Evolutionary conservation across 2,888 invertebrate species (phyloP), one percentile per base, ranked within the genome.

Genomic region (Alsophila aescularia): DNA sequence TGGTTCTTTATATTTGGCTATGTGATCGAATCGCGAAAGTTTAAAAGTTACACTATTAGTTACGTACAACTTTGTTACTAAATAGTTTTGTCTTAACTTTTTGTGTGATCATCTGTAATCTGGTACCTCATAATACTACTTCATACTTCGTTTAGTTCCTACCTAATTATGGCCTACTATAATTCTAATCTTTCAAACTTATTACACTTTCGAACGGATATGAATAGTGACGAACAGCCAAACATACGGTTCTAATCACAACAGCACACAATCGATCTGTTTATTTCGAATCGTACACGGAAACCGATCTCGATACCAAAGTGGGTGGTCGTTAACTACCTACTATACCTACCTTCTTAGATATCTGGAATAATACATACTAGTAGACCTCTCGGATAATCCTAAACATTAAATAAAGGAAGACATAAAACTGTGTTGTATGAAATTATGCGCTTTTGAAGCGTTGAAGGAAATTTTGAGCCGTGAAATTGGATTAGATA

Each of bases 241-340:
- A 86, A 85, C 87, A 84, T 73, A 79, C 79, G 73, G 75, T 58
- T 73, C 85, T 90, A 90, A 90, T 88, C 80, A 88, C 88, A 84
- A 87, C 80, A 81, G 77, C 72, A 89, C 69, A 91, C 90, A 89
- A 83, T 83, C 76, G 67, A 78, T 84, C 81, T 89, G 90, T 90
- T 90, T 90, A 87, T 88, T 86, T 85, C 83, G 75, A 75, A 69
- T 70, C 74, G 71, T 79, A 82, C 78, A 75, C 77, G 81, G 86
- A 86, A 84, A 83, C 78, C 75, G 77, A 81, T 80, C 79, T 73
- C 62, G 67, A 66, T 66, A 63, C 65, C 79, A 50, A 74, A 87
- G 85, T 89, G 32, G 32, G 12, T 32, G 90, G 90, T 82, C 87
- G 75, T 64, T 55, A 53, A 45, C 44, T 50, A 9, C 24, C 50